Evolutionary conservation across 2,797 vertebrate genomes (phyloP).

Genomic region (Psittacula echo): DNA sequence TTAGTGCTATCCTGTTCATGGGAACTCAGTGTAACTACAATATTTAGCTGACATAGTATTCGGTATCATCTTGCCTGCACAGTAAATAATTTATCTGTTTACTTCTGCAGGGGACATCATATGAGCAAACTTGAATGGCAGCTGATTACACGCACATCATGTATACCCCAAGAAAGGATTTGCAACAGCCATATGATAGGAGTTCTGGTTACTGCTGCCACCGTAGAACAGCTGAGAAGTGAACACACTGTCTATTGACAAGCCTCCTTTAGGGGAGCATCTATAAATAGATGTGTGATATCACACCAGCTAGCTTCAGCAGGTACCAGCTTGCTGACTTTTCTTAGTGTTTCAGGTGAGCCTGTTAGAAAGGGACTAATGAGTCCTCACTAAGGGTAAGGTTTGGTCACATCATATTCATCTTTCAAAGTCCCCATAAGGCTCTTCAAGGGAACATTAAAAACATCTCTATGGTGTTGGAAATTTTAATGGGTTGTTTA

Average conservation of each 20-base stretch:
- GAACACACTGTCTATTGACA: not conserved
- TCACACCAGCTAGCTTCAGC: not conserved
- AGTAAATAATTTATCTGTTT: slow-evolving; percentile 61
- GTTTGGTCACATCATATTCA: not conserved
- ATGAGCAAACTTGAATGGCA: not conserved
- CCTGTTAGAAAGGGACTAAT: rapidly evolving
- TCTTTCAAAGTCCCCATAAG: not conserved
- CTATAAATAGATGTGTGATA: not conserved
- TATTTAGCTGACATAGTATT: not conserved
- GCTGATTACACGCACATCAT: not conserved
- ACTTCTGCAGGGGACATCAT: not conserved
- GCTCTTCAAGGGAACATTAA: not conserved
- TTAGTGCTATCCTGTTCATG: slow-evolving; percentile 31
- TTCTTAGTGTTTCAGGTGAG: not conserved
- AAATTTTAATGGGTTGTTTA: not conserved
- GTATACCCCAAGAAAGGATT: not conserved
- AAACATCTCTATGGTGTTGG: not conserved
- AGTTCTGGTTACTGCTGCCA: not conserved
- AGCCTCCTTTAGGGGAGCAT: not conserved
- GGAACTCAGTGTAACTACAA: slow-evolving; percentile 34
- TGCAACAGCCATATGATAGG: not conserved
- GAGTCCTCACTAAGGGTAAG: not conserved
- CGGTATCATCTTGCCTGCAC: not conserved
- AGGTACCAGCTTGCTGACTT: not conserved
- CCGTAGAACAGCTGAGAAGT: not conserved